Base-by-base conservation (phyloP, 2,888 invertebrate species). In the Molanna angustata region DNA sequence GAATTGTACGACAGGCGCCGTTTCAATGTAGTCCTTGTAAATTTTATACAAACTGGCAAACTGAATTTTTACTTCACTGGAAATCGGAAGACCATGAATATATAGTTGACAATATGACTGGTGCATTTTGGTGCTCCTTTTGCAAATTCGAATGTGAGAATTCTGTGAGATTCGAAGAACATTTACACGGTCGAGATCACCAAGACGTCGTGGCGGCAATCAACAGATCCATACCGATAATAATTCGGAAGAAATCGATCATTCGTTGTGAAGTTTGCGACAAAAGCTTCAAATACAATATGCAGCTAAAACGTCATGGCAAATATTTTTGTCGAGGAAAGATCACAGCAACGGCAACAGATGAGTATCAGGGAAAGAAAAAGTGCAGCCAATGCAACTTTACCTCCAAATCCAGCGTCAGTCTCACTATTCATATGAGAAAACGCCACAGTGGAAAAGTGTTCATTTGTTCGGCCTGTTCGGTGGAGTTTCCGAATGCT, bases 1-100 rank as follows among this genome's bases (percentile, higher is more conserved):
- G 84, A 53, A 84, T 94, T 57, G 85, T 91, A 4, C 78, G 84
- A 53, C 88, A 92, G 62, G 85, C 89, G 41, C 92, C 91, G 0
- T 94, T 86, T 65, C 93, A 92, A 69, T 94, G 94, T 66, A 82
- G 82, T 35, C 80, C 87, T 11, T 94, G 94, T 67, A 83, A 83
- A 52, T 94, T 90, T 69, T 94, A 90, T 67, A 88, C 88, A 61
- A 91, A 92, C 66, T 87, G 83, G 63, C 80, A 82, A 56, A 79
- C 80, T 45, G 80, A 79, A 49, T 90, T 87, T 64, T 72, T 86
- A 64, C 75, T 76, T 22, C 91, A 92, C 65, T 91, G 90, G 90
- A 73, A 75, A 54, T 86, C 88, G 3, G 68, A 75, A 1, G 74
- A 77, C 17, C 90, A 90, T 61, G 71, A 73, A 22, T 65, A 70